These are phyloP conservation scores for Scaptomyza reducta DNA, from an alignment of 2,888 invertebrate species.

Conservation along the genomic window DNA sequence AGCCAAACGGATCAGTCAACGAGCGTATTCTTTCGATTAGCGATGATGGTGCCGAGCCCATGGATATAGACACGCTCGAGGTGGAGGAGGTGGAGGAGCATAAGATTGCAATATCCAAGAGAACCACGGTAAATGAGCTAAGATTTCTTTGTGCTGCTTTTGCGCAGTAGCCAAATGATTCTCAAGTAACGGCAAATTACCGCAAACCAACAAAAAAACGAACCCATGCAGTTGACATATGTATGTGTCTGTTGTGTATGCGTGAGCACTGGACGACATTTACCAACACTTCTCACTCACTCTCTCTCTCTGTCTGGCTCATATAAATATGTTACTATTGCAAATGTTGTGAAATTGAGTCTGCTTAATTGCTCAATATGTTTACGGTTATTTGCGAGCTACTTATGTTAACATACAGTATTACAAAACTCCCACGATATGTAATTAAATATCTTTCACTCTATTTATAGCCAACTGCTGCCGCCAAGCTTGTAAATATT, in stretches of 20 bases:
- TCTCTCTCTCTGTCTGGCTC: neutral
- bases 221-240: too few relatives aligned
- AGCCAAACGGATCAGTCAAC: neutral
- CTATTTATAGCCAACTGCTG: neutral
- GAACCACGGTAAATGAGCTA: neutral
- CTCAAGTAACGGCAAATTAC: neutral
- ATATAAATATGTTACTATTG: neutral
- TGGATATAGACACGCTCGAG: constrained; percentile 66
- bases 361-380: too few relatives aligned
- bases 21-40: neutral
- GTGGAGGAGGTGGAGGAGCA: neutral
- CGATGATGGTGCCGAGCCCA: constrained; percentile 44
- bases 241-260: too few relatives aligned
- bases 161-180: too few relatives aligned
- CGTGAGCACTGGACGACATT: neutral
- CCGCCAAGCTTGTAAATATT: neutral
- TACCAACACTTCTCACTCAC: neutral
- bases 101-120: neutral
- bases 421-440: neutral
- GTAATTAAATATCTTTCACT: neutral
- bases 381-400: neutral
- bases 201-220: neutral
- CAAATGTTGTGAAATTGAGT: neutral
- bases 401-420: too few relatives aligned
- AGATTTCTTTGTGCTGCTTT: too few relatives aligned